A percentile compares a stretch with the other conserved stretches of the same genome.
phyloP scores from a whole-genome alignment of 2,888 invertebrate genomes.

The Petrophora chlorosata region DNA sequence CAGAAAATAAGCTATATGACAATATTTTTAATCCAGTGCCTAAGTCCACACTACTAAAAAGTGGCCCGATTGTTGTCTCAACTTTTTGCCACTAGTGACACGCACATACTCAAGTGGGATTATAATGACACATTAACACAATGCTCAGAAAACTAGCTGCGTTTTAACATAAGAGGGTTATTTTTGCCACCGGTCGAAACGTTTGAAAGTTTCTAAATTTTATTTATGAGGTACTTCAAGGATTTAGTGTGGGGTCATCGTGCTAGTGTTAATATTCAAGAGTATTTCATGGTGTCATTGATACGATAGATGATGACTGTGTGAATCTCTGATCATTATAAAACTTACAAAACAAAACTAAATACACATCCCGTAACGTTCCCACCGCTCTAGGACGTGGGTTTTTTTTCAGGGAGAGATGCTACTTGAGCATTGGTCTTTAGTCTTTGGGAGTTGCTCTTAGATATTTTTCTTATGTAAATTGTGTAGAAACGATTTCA shows the following conservation, averaged over 20 bases:
- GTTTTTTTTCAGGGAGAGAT: no score
- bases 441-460: no score
- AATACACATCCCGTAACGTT: no score
- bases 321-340: neutral
- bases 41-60: conserved; percentile 51
- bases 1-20: neutral
- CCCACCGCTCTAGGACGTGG: no score
- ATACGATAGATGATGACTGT: neutral
- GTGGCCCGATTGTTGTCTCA: conserved; percentile 25
- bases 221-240: conserved; percentile 17
- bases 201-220: conserved; percentile 40
- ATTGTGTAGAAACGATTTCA: no score
- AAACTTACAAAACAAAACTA: no score
- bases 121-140: conserved; percentile 54
- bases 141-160: conserved; percentile 51
- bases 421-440: no score
- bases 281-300: neutral
- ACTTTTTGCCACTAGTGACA: conserved; percentile 55
- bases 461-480: no score
- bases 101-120: conserved; percentile 70
- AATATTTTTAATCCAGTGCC: conserved; percentile 41
- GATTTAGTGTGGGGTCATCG: conserved; percentile 5
- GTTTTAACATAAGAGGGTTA: conserved; percentile 47
- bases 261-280: conserved; percentile 11
- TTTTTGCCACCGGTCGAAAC: conserved; percentile 30